Conservation (phyloP, 2,113 vertebrate genomes). For the Mugil cephalus region DNA sequence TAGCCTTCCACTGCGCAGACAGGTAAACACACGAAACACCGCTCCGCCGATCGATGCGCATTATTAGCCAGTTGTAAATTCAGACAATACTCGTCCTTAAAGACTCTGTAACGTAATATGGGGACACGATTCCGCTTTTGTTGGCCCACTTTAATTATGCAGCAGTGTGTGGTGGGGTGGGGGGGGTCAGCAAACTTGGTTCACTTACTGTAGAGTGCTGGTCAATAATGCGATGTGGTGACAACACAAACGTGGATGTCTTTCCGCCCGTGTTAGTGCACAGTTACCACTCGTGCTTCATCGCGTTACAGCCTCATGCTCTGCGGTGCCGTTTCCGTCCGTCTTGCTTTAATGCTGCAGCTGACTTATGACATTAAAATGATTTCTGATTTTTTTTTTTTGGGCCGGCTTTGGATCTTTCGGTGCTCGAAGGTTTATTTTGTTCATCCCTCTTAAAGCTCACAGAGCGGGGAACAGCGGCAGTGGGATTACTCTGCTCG, state of each 20-base stretch:
- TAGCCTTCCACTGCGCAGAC: neutral
- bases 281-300: neutral
- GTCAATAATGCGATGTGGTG: slow-evolving; percentile 61
- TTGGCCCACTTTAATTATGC: slow-evolving; percentile 77
- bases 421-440: slow-evolving; percentile 44
- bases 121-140: slow-evolving; percentile 61
- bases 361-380: neutral
- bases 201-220: slow-evolving; percentile 28
- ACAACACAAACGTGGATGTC: slow-evolving; percentile 52
- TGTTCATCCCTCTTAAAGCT: slow-evolving; percentile 29
- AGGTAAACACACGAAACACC: slow-evolving; percentile 35
- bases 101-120: slow-evolving; percentile 69
- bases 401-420: neutral
- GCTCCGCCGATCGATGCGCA: slow-evolving; percentile 51
- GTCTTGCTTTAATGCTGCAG: neutral
- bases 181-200: slow-evolving; percentile 57
- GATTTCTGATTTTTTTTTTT: neutral
- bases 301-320: slow-evolving; percentile 26
- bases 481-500: slow-evolving; percentile 28
- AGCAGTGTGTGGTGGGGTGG: slow-evolving; percentile 49
- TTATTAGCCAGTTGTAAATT: slow-evolving; percentile 64
- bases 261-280: slow-evolving; percentile 9
- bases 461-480: slow-evolving; percentile 8
- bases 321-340: neutral
- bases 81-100: slow-evolving; percentile 57